phyloP scores from a whole-genome alignment of 2,113 vertebrate genomes.

The Hypomesus transpacificus region DNA sequence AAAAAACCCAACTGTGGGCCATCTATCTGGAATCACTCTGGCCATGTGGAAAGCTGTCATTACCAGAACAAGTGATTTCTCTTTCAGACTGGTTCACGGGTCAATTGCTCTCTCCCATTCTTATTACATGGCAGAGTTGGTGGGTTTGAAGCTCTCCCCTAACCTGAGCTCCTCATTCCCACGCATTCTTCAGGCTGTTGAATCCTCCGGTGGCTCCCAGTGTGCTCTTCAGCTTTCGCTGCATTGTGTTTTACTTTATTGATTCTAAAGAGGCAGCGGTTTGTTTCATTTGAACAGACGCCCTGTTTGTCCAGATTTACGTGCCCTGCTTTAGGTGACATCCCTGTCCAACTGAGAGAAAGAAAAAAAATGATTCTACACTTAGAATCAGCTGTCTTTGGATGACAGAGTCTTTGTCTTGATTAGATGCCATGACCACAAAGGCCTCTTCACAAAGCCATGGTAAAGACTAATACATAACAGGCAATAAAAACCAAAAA shows the following conservation, averaged over 20 bases:
- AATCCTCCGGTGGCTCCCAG: slow-evolving; percentile 53
- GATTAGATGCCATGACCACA: slow-evolving; percentile 34
- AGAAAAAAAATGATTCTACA: slow-evolving; percentile 46
- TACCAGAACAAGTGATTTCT: slow-evolving; percentile 65
- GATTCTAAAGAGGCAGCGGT: slow-evolving; percentile 65
- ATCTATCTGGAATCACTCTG: slow-evolving; percentile 48
- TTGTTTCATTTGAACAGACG: slow-evolving; percentile 58
- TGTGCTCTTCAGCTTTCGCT: slow-evolving; percentile 64
- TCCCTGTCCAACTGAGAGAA: slow-evolving; percentile 57
- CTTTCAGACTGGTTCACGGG: slow-evolving; percentile 69
- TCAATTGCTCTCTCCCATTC: slow-evolving; percentile 67
- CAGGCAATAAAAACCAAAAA: slow-evolving; percentile 16
- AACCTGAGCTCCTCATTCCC: slow-evolving; percentile 64
- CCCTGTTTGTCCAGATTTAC: slow-evolving; percentile 65
- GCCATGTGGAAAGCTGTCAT: slow-evolving; percentile 57
- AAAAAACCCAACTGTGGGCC: slow-evolving; percentile 21
- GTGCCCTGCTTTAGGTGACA: slow-evolving; percentile 53
- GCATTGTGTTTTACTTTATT: slow-evolving; percentile 69
- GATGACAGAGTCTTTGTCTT: slow-evolving; percentile 55
- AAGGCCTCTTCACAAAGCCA: slow-evolving; percentile 37
- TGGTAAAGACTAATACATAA: slow-evolving; percentile 37
- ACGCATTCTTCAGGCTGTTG: slow-evolving; percentile 61
- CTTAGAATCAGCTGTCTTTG: slow-evolving; percentile 64
- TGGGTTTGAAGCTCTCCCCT: slow-evolving; percentile 57
- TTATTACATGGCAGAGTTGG: slow-evolving; percentile 61